Evolutionary conservation across 2,113 vertebrate genomes (phyloP).

Genomic region (Stomatorhinus ivindoensis): DNA sequence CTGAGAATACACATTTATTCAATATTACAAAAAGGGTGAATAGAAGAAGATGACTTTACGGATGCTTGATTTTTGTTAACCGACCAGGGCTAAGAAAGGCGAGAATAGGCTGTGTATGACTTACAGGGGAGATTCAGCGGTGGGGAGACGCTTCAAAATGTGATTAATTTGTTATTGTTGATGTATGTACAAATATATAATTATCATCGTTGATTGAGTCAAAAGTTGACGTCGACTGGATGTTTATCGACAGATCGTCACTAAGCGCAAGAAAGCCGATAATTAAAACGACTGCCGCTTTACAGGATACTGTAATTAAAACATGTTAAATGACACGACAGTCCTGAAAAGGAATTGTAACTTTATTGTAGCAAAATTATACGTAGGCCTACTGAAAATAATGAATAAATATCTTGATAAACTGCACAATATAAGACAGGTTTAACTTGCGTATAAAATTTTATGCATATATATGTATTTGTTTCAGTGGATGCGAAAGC

Average conservation of each 20-base stretch:
- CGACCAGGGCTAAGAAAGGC: not conserved
- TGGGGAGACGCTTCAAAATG: not conserved
- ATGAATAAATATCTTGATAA: not conserved
- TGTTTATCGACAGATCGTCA: not conserved
- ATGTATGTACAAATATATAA: not conserved
- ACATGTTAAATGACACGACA: not conserved
- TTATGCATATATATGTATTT: no score
- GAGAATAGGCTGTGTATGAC: not conserved
- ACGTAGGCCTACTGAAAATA: not conserved
- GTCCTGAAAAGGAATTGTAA: not conserved
- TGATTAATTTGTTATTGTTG: not conserved
- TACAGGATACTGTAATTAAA: not conserved
- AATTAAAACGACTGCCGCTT: not conserved
- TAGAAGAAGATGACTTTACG: not conserved
- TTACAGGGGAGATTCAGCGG: not conserved
- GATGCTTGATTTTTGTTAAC: not conserved
- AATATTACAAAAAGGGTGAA: not conserved
- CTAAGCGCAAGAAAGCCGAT: not conserved
- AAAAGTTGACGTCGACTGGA: not conserved
- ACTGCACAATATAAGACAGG: not conserved
- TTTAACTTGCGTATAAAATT: not conserved
- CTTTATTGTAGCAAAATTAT: not conserved
- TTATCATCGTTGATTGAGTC: not conserved
- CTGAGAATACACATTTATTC: not conserved
- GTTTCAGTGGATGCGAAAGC: not conserved